These are phyloP conservation scores for Harlomillsia oculata DNA, from an alignment of 1,140 invertebrate species.

Conservation along the genomic window DNA sequence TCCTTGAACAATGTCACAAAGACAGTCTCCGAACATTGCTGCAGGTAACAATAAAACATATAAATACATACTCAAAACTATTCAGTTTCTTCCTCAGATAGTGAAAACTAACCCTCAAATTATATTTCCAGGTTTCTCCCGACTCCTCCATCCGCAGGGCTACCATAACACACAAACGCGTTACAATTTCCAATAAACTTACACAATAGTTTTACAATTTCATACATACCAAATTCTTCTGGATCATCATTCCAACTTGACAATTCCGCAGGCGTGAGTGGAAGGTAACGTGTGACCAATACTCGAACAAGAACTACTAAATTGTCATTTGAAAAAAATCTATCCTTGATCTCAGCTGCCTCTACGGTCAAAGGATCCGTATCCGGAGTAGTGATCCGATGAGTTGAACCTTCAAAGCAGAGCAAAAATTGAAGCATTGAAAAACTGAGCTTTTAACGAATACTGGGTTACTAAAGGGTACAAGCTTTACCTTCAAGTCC, in stretches of 20 bases:
- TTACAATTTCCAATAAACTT: not conserved
- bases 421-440: too few species aligned
- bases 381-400: conserved; percentile 20
- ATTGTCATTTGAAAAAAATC: conserved; percentile 60
- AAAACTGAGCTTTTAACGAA: too few species aligned
- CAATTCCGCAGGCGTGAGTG: conserved; percentile 71
- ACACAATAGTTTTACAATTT: not conserved
- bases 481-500: too few species aligned
- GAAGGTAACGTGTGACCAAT: conserved; percentile 78
- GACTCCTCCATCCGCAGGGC: conserved; percentile 56
- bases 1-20: conserved; percentile 75
- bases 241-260: conserved; percentile 82
- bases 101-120: conserved; percentile 56
- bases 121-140: conserved; percentile 86
- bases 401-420: too few species aligned
- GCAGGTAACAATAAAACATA: conserved; percentile 36
- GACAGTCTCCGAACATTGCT: conserved; percentile 77
- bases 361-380: conserved; percentile 44
- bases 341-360: conserved; percentile 57
- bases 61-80: not conserved
- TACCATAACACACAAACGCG: not conserved
- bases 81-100: not conserved
- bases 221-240: conserved; percentile 64
- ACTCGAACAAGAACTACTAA: conserved; percentile 69
- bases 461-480: too few species aligned